These are phyloP conservation scores for Zingel zingel DNA, from an alignment of 2,113 vertebrate species.

Conservation along the genomic window DNA sequence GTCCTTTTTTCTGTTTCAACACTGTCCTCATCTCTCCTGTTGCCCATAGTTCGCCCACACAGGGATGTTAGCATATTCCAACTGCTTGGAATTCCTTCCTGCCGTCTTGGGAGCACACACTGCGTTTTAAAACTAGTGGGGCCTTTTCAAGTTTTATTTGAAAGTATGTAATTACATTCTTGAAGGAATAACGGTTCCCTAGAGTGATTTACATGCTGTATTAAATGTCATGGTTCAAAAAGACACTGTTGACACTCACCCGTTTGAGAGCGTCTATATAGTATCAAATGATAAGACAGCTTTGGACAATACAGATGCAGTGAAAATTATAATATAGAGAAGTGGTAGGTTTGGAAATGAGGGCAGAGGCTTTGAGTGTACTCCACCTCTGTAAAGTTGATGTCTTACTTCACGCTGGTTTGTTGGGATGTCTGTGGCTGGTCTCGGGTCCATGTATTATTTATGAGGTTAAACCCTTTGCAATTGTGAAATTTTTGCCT, in stretches of 20 bases:
- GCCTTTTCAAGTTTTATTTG: slow-evolving; percentile 99
- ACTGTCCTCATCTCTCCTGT: slow-evolving; percentile 43
- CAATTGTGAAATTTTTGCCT: neutral
- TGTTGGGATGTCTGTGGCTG: slow-evolving; percentile 16
- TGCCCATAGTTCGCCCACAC: slow-evolving; percentile 80
- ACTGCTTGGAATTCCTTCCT: slow-evolving; percentile 98
- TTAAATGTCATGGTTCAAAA: slow-evolving; percentile 96
- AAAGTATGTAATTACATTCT: slow-evolving; percentile 99
- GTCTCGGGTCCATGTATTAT: slow-evolving; percentile 25
- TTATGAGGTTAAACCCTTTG: slow-evolving; percentile 35
- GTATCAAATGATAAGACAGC: slow-evolving; percentile 59
- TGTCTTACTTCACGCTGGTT: slow-evolving; percentile 25
- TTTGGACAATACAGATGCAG: slow-evolving; percentile 44
- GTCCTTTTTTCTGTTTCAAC: slow-evolving; percentile 21
- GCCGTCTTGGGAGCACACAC: slow-evolving; percentile 92
- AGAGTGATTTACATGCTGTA: slow-evolving; percentile 95
- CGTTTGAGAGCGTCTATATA: slow-evolving; percentile 72
- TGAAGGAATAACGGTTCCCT: slow-evolving; percentile 95
- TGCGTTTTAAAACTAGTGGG: slow-evolving; percentile 99
- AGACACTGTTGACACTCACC: slow-evolving; percentile 90
- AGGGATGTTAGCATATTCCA: slow-evolving; percentile 97
- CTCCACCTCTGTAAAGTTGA: slow-evolving; percentile 33
- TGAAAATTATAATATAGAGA: slow-evolving; percentile 55
- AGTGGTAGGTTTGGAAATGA: slow-evolving; percentile 29
- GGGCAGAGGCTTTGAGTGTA: slow-evolving; percentile 17